Percentiles rank a stretch among this genome's conserved stretches.
These are phyloP conservation scores for Helarctos malayanus DNA, from an alignment of 2,797 vertebrate genomes.

Conservation along the genomic window DNA sequence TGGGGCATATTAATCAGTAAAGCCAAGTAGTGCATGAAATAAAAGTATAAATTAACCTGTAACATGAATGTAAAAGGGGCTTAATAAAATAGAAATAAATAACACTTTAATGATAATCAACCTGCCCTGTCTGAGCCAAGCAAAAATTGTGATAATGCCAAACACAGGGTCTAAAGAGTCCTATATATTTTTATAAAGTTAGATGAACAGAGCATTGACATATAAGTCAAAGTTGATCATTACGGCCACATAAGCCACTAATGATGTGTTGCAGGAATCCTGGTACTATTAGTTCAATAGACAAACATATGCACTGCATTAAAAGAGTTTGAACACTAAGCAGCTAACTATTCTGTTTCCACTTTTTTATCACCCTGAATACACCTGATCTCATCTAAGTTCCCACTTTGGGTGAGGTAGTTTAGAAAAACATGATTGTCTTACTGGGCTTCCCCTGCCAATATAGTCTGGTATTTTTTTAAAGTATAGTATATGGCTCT, in stretches of 20 bases:
- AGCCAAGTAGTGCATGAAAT: conserved; percentile 93
- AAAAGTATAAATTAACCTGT: conserved; percentile 93
- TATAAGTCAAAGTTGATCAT: conserved; percentile 35
- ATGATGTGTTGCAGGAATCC: background rate
- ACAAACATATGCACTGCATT: background rate
- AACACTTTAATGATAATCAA: conserved; percentile 92
- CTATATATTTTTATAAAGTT: conserved; percentile 84
- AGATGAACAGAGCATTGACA: conserved; percentile 68
- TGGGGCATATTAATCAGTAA: conserved; percentile 93
- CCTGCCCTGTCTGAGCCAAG: conserved; percentile 87
- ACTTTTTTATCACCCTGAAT: background rate
- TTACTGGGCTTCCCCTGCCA: background rate
- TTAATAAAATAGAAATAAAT: conserved; percentile 93
- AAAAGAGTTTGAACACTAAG: conserved; percentile 65
- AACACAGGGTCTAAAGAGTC: conserved; percentile 80
- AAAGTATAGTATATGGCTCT: background rate
- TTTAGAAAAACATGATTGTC: background rate
- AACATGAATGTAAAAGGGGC: conserved; percentile 91
- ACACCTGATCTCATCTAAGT: background rate
- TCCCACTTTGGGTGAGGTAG: background rate
- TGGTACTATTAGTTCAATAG: background rate
- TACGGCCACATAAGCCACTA: background rate
- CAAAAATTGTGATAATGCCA: conserved; percentile 86
- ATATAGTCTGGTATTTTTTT: conserved; percentile 4
- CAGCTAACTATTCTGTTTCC: conserved; percentile 68